These are phyloP conservation scores for Steromphala cineraria DNA, from an alignment of 2,888 invertebrate genomes.

Conservation along the genomic window DNA sequence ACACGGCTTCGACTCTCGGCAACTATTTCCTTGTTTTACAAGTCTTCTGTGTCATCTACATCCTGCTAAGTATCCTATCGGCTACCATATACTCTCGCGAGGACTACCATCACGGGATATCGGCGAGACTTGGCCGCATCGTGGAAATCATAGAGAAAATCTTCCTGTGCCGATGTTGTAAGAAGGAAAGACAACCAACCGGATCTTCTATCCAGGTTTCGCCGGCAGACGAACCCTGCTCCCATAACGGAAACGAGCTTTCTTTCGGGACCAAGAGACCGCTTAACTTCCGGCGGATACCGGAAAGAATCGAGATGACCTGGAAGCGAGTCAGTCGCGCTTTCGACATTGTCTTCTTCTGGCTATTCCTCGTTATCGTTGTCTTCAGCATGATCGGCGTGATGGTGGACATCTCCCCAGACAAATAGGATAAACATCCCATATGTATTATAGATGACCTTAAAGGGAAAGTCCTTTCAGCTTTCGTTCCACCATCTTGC, in stretches of 20 bases:
- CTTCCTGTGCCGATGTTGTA: neutral
- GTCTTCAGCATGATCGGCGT: neutral
- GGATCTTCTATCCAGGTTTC: neutral
- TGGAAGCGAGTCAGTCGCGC: slow-evolving; percentile 5
- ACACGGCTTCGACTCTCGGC: neutral
- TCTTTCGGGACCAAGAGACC: neutral
- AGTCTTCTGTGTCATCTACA: neutral
- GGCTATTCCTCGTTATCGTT: neutral
- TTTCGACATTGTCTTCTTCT: neutral
- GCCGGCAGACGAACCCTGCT: neutral
- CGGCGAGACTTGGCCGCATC: neutral
- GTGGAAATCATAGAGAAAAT: neutral
- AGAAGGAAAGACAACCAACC: neutral
- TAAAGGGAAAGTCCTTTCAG: no score
- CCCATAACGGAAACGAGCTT: neutral
- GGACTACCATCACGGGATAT: neutral
- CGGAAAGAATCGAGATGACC: neutral
- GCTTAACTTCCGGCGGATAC: neutral
- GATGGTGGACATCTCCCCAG: neutral
- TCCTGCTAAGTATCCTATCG: neutral
- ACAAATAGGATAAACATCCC: no score
- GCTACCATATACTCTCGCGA: neutral
- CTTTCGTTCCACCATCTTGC: no score
- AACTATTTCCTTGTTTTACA: neutral
- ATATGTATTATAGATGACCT: no score